Percentiles rank a stretch among this genome's conserved stretches.
Conservation (phyloP, 2,797 vertebrate species). For the Coregonus sp. region DNA sequence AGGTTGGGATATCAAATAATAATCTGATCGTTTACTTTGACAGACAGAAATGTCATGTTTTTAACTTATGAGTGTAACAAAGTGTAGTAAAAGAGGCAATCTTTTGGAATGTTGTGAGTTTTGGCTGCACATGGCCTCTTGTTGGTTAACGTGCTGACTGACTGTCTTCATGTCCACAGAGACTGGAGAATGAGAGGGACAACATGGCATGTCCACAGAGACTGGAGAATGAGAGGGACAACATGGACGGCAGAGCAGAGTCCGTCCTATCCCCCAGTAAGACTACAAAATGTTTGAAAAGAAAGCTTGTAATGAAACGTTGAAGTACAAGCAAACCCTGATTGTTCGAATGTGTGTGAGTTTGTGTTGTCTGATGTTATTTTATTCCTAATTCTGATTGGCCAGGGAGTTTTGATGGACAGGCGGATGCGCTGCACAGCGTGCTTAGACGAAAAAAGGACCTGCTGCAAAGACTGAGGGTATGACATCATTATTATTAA, state of each 20-base stretch:
- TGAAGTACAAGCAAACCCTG: not conserved
- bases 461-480: conserved; percentile 80
- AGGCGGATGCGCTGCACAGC: conserved; percentile 65
- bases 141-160: not conserved
- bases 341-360: not conserved
- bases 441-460: conserved; percentile 78
- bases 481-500: conserved; percentile 51
- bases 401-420: conserved; percentile 70
- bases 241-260: conserved; percentile 60
- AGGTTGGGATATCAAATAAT: not conserved
- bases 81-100: not conserved
- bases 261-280: conserved; percentile 67
- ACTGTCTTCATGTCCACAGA: not conserved
- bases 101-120: too few species aligned
- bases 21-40: not conserved
- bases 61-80: not conserved
- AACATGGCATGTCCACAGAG: conserved; percentile 61
- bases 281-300: conserved; percentile 12
- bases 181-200: too few species aligned
- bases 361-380: not conserved
- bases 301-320: not conserved
- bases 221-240: conserved; percentile 76
- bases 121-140: not conserved
- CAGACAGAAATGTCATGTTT: not conserved
- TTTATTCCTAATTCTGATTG: conserved; percentile 14